Evolutionary conservation across 2,888 invertebrate species (phyloP).

Genomic region (Aphrophora alni): DNA sequence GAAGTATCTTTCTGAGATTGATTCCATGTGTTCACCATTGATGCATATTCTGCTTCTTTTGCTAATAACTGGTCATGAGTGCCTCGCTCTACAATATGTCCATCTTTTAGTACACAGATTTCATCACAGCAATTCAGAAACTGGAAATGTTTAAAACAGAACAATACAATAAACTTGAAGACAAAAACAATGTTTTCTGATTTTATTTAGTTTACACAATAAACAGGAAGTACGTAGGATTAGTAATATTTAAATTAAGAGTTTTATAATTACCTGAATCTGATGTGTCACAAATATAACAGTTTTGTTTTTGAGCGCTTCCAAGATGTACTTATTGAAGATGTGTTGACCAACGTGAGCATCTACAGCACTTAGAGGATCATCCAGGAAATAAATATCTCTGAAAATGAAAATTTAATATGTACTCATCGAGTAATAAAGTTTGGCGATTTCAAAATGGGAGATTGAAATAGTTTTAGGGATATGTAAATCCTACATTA

Average conservation of each 20-base stretch:
- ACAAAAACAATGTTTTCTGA: neutral
- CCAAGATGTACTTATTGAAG: conserved; percentile 62
- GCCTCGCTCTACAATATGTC: conserved; percentile 63
- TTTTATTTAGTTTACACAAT: no score
- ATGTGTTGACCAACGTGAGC: conserved; percentile 61
- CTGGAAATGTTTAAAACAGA: conserved; percentile 53
- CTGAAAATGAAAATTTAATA: conserved; percentile 54
- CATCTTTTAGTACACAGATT: conserved; percentile 64
- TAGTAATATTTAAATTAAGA: neutral
- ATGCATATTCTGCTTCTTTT: conserved; percentile 55
- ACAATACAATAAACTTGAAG: neutral
- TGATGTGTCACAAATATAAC: conserved; percentile 68
- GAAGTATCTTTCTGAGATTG: conserved; percentile 35
- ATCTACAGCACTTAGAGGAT: conserved; percentile 65
- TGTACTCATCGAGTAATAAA: no score
- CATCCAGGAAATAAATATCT: conserved; percentile 66
- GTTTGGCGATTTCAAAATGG: no score
- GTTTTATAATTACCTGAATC: conserved; percentile 57
- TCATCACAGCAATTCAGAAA: conserved; percentile 65
- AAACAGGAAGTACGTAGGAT: no score
- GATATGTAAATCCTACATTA: neutral
- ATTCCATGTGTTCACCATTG: conserved; percentile 52
- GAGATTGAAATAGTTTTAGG: neutral
- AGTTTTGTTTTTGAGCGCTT: conserved; percentile 62
- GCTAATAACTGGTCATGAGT: conserved; percentile 62